Percentiles rank a stretch among this genome's conserved stretches.
Conservation (phyloP, 2,797 vertebrate species). For the Galago senegalensis region DNA sequence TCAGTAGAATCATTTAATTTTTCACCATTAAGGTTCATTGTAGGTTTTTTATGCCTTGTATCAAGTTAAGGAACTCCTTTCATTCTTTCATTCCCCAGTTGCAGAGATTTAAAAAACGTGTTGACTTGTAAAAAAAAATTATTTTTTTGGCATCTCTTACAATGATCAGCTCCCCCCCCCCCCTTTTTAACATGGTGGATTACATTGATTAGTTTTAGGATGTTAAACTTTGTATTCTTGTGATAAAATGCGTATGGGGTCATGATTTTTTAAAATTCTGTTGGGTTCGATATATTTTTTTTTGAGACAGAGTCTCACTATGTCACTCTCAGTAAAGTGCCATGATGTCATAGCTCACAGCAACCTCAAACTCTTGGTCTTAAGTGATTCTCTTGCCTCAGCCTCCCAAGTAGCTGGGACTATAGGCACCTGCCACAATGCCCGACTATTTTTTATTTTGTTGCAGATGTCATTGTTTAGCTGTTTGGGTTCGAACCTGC, state of each 20-base stretch:
- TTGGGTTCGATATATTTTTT: slow-evolving; percentile 48
- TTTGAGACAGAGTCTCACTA: no score
- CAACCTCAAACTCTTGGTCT: no score
- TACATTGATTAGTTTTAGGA: background rate
- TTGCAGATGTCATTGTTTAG: no score
- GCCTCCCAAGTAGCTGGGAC: no score
- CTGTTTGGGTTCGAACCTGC: no score
- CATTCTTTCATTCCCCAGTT: slow-evolving; percentile 27
- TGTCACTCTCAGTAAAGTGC: no score
- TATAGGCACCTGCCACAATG: no score
- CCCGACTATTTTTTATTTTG: no score
- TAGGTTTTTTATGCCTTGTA: background rate
- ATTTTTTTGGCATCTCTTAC: background rate
- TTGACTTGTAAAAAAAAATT: slow-evolving; percentile 28
- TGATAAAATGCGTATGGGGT: slow-evolving; percentile 19
- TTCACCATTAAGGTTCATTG: background rate
- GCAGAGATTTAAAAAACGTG: background rate
- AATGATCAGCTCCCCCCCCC: background rate
- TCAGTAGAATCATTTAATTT: slow-evolving; percentile 21
- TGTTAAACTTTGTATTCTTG: slow-evolving; percentile 38
- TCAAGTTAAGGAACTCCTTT: slow-evolving; percentile 44
- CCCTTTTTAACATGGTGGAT: slow-evolving; percentile 7
- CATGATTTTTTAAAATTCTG: background rate
- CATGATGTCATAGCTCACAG: no score
- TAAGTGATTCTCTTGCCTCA: no score